Evolutionary conservation across 1,140 invertebrate genomes (phyloP).

Genomic region (Hypothenemus hampei): DNA sequence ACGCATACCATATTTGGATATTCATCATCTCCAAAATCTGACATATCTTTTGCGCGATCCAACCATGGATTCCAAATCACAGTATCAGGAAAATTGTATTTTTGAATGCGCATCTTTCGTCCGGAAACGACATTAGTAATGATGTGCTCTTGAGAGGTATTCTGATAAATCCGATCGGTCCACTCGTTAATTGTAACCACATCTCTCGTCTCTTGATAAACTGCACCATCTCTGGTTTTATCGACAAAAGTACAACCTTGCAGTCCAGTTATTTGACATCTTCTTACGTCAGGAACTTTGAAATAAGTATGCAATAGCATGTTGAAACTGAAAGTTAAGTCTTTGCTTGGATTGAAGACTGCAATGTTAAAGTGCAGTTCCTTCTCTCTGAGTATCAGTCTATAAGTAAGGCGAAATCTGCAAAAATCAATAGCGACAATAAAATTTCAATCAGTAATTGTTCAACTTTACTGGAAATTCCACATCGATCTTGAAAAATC

Average conservation of each 20-base stretch:
- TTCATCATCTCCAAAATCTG: constrained; percentile 92
- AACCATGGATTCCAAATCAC: constrained; percentile 97
- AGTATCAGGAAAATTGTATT: constrained; percentile 91
- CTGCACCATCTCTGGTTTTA: constrained; percentile 80
- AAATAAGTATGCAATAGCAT: constrained; percentile 92
- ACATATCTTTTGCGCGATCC: constrained; percentile 85
- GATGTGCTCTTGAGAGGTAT: constrained; percentile 86
- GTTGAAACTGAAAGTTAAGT: constrained; percentile 86
- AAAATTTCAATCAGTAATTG: not conserved
- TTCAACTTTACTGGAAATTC: constrained; percentile 86
- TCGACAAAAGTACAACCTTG: constrained; percentile 89
- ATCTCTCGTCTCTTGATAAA: constrained; percentile 83
- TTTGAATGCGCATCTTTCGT: constrained; percentile 85
- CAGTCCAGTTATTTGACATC: constrained; percentile 85
- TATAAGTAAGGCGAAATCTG: constrained; percentile 78
- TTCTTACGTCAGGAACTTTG: constrained; percentile 87
- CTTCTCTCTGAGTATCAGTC: constrained; percentile 83
- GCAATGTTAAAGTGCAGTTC: constrained; percentile 89
- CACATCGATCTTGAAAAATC: constrained; percentile 91
- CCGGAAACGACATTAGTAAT: constrained; percentile 90
- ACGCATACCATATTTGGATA: constrained; percentile 95
- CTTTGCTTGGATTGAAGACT: constrained; percentile 87
- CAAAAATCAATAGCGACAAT: constrained; percentile 27
- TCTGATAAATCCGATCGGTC: constrained; percentile 90
- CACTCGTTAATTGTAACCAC: constrained; percentile 84